Conservation (phyloP, 2,113 vertebrate species). For the Condylura cristata region DNA sequence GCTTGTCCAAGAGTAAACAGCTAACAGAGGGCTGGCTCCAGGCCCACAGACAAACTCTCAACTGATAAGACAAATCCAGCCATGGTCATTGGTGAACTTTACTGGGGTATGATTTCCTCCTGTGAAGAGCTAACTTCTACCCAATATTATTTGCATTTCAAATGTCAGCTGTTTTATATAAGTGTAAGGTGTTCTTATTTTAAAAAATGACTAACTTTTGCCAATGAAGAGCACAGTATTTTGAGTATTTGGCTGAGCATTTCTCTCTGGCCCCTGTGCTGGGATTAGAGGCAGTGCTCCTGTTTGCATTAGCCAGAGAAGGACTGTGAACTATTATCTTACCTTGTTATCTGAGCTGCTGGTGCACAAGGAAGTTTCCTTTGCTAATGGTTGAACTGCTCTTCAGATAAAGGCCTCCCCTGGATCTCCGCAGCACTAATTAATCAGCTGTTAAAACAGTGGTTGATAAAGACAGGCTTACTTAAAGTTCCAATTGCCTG, state of each 20-base stretch:
- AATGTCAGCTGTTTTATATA: not conserved
- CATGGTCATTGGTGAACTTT: not conserved
- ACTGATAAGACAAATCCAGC: not conserved
- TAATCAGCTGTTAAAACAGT: slow-evolving; percentile 91
- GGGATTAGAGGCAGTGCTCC: slow-evolving; percentile 88
- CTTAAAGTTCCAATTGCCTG: slow-evolving; percentile 89
- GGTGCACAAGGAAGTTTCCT: slow-evolving; percentile 90
- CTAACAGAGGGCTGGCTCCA: not conserved
- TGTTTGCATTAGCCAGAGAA: slow-evolving; percentile 88
- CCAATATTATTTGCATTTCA: not conserved
- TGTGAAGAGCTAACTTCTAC: not conserved
- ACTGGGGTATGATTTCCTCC: not conserved
- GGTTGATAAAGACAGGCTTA: slow-evolving; percentile 88
- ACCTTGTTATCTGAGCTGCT: slow-evolving; percentile 91
- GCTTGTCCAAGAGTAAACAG: not conserved
- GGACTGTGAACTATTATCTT: slow-evolving; percentile 88
- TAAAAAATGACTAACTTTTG: not conserved
- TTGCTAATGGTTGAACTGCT: slow-evolving; percentile 89
- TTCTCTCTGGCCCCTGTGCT: slow-evolving; percentile 79
- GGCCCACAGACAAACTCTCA: not conserved
- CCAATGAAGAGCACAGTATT: not conserved
- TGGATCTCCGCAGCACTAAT: slow-evolving; percentile 87
- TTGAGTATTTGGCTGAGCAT: slow-evolving; percentile 74
- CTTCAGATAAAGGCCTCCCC: slow-evolving; percentile 90
- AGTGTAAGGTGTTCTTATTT: not conserved